Conservation (phyloP, 2,888 invertebrate genomes). For the Drosophila stalkeri region DNA sequence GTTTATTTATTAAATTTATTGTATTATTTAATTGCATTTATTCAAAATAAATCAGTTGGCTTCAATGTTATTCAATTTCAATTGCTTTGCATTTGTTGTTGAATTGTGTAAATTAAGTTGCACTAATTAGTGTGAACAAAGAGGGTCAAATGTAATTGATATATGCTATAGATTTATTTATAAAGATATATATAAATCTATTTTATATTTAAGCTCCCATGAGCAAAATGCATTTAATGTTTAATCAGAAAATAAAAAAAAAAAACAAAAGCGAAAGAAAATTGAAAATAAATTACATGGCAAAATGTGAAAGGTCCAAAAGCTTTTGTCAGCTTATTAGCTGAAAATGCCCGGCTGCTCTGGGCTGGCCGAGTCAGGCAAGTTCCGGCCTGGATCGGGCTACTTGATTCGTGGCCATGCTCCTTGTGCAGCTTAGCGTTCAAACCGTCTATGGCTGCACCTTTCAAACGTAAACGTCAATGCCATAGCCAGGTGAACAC, state of each 20-base stretch:
- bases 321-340: slow-evolving; percentile 14
- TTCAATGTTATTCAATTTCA: slow-evolving; percentile 9
- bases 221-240: neutral
- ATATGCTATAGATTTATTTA: no score
- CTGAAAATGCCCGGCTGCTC: neutral
- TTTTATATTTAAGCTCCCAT: neutral
- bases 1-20: slow-evolving; percentile 8
- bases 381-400: slow-evolving; percentile 4
- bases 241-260: neutral
- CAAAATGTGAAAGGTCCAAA: slow-evolving; percentile 11
- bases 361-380: slow-evolving; percentile 2
- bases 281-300: slow-evolving; percentile 20
- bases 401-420: slow-evolving; percentile 7
- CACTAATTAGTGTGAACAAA: slow-evolving; percentile 13
- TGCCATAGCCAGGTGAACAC: slow-evolving; percentile 7
- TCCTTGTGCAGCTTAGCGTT: slow-evolving; percentile 8
- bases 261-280: slow-evolving; percentile 11
- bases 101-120: slow-evolving; percentile 2
- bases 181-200: neutral
- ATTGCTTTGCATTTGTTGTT: slow-evolving; percentile 1
- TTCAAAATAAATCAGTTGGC: slow-evolving; percentile 11
- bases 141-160: neutral
- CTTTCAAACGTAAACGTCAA: slow-evolving; percentile 20
- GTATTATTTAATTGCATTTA: slow-evolving; percentile 18
- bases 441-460: slow-evolving; percentile 3